phyloP scores from a whole-genome alignment of 2,888 invertebrate genomes.

The Spicauda simplicius region DNA sequence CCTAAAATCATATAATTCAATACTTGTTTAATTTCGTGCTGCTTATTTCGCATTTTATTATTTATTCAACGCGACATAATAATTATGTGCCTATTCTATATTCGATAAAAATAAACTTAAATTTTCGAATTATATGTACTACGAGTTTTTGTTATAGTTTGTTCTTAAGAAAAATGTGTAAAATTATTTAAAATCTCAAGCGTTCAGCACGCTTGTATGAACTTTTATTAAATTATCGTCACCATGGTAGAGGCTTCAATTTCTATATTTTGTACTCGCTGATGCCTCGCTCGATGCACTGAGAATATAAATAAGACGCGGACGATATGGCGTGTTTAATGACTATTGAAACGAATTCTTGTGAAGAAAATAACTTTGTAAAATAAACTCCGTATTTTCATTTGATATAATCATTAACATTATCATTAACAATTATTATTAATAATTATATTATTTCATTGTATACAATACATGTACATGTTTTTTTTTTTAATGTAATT shows the following conservation, averaged over 20 bases:
- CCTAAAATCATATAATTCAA: background rate
- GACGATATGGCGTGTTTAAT: slow-evolving; percentile 67
- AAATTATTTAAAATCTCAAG: too few relatives aligned
- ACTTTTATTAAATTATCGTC: slow-evolving; percentile 3
- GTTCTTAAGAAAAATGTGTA: too few relatives aligned
- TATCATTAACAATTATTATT: too few relatives aligned
- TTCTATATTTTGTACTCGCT: slow-evolving; percentile 66
- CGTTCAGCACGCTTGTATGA: background rate
- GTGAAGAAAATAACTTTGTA: slow-evolving; percentile 8
- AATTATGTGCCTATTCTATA: too few relatives aligned
- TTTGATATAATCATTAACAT: background rate
- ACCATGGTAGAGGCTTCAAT: slow-evolving; percentile 49
- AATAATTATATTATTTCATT: too few relatives aligned
- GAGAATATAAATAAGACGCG: slow-evolving; percentile 67
- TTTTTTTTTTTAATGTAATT: too few relatives aligned
- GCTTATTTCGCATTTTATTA: too few relatives aligned
- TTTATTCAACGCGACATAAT: too few relatives aligned
- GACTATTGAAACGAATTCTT: slow-evolving; percentile 52
- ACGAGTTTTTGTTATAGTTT: too few relatives aligned
- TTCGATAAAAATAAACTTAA: too few relatives aligned
- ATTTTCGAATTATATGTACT: too few relatives aligned
- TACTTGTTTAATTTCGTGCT: background rate
- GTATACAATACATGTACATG: too few relatives aligned
- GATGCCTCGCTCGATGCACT: slow-evolving; percentile 64
- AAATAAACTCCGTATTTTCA: background rate